phyloP scores from a whole-genome alignment of 2,888 invertebrate genomes.

The Palloptera scutellata region DNA sequence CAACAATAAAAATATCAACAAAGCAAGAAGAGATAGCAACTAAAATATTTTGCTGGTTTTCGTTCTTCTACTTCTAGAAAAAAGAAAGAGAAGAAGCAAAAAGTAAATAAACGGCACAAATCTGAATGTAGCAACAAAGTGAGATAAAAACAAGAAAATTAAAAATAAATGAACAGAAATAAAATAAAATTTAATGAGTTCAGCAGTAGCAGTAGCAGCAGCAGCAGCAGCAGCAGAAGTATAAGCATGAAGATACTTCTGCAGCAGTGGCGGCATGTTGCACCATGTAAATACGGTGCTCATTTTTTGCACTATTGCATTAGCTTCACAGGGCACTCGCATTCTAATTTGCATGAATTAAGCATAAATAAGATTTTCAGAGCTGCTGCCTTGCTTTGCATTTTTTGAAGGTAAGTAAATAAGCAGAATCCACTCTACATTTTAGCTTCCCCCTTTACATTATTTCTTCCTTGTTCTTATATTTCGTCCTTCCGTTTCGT shows the following conservation, averaged over 20 bases:
- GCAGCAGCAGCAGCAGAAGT: not conserved
- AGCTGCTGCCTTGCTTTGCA: not conserved
- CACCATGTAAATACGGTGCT: not conserved
- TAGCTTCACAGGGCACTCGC: not conserved
- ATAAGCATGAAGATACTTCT: not conserved
- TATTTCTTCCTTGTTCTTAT: too few relatives aligned
- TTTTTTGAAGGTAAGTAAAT: not conserved
- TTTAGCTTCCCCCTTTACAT: too few relatives aligned
- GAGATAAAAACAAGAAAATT: too few relatives aligned
- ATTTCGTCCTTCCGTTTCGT: not conserved
- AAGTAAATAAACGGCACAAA: too few relatives aligned
- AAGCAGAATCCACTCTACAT: too few relatives aligned
- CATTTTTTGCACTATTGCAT: not conserved
- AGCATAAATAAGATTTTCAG: constrained; percentile 6
- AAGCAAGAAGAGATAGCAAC: too few relatives aligned
- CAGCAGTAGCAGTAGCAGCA: constrained; percentile 4
- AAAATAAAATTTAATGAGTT: constrained; percentile 2
- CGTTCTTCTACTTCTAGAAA: too few relatives aligned
- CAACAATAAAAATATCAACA: too few relatives aligned
- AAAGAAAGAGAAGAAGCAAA: too few relatives aligned
- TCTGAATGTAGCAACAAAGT: too few relatives aligned
- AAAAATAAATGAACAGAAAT: not conserved
- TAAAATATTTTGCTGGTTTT: too few relatives aligned
- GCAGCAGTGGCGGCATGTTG: not conserved
- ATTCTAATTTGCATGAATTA: constrained; percentile 18